Evolutionary conservation across 1,140 invertebrate species (phyloP).

Genomic region (Xylocopa sonorina): DNA sequence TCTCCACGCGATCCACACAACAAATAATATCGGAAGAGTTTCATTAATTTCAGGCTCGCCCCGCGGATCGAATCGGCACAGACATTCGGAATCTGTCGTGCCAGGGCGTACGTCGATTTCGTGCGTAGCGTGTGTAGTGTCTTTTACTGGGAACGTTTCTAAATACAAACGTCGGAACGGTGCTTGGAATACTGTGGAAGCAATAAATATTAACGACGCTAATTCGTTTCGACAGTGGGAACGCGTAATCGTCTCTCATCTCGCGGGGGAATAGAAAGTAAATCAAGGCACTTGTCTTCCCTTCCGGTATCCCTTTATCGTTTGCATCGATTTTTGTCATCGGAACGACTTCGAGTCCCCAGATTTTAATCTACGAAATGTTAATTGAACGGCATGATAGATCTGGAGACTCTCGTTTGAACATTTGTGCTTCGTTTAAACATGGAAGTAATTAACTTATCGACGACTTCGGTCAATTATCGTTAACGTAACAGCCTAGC

Average conservation of each 20-base stretch:
- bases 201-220: conserved; percentile 50
- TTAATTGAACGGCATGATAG: too few species aligned
- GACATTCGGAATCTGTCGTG: background rate
- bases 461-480: background rate
- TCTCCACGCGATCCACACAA: background rate
- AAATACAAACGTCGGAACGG: conserved; percentile 9
- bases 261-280: background rate
- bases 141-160: background rate
- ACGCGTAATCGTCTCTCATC: background rate
- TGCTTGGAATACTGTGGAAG: conserved; percentile 27
- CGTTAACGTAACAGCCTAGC: background rate
- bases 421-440: background rate
- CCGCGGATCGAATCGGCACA: background rate
- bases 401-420: too few species aligned
- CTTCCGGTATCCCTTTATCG: background rate
- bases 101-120: background rate
- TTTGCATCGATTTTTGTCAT: too few species aligned
- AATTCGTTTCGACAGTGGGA: conserved; percentile 1
- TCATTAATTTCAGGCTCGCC: background rate
- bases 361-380: too few species aligned
- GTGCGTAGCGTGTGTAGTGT: background rate
- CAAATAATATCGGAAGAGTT: conserved; percentile 21
- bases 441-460: background rate
- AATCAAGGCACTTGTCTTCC: conserved; percentile 17
- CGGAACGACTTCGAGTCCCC: too few species aligned